phyloP scores from a whole-genome alignment of 2,797 vertebrate genomes.

The Trachops cirrhosus region DNA sequence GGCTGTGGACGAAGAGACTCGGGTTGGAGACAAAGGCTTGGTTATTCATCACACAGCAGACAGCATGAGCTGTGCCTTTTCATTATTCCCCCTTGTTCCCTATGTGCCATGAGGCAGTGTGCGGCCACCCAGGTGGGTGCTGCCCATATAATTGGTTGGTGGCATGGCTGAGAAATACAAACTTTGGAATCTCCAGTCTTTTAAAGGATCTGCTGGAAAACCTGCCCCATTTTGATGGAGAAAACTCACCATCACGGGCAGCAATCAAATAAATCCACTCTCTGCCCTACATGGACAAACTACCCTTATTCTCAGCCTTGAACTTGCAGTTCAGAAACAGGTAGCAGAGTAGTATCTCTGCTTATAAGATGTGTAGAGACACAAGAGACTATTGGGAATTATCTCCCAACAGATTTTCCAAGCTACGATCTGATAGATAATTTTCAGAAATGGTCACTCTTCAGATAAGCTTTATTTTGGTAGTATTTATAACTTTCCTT shows the following conservation, averaged over 20 bases:
- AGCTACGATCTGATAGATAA: neutral
- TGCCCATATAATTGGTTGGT: neutral
- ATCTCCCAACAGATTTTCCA: neutral
- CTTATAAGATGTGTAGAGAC: neutral
- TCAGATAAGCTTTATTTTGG: neutral
- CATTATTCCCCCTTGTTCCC: neutral
- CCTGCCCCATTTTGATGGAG: neutral
- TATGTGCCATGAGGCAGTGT: fast-evolving
- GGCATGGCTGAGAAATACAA: neutral
- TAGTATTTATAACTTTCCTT: neutral
- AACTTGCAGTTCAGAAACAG: neutral
- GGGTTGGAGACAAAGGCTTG: neutral
- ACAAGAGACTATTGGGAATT: neutral
- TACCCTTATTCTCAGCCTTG: neutral
- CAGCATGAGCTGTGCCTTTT: too few relatives aligned
- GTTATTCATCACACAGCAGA: neutral
- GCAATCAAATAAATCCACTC: neutral
- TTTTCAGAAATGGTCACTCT: neutral
- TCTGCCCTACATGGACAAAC: neutral
- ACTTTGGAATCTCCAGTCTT: neutral
- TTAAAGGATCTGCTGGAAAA: neutral
- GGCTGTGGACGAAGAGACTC: neutral
- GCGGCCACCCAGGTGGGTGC: too few relatives aligned
- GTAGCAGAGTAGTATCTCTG: too few relatives aligned
- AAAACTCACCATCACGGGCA: neutral